Conservation (phyloP, 2,113 vertebrate species). For the Pedetes capensis region DNA sequence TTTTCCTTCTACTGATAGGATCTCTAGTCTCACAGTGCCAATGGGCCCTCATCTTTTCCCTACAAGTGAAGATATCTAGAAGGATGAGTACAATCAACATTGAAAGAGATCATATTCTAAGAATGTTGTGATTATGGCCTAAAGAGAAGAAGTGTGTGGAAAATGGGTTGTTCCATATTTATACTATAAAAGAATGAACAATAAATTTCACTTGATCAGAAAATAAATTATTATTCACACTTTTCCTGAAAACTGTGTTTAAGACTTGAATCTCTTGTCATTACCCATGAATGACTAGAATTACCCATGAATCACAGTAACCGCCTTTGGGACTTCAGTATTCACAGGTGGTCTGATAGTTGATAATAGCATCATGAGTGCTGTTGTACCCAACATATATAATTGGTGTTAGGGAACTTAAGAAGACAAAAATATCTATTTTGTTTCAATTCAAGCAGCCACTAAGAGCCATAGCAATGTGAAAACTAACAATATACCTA, state of each 20-base stretch:
- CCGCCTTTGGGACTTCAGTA: not conserved
- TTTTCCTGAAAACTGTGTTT: not conserved
- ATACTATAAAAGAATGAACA: not conserved
- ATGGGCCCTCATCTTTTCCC: not conserved
- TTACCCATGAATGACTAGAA: no score
- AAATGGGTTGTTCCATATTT: not conserved
- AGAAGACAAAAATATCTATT: not conserved
- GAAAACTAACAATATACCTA: not conserved
- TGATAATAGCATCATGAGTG: not conserved
- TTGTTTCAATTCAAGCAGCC: not conserved
- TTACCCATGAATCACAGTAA: not conserved
- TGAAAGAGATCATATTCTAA: not conserved
- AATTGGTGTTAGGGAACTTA: not conserved
- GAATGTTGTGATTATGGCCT: not conserved
- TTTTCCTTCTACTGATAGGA: not conserved
- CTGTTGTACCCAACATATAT: not conserved
- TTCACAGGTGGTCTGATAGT: not conserved
- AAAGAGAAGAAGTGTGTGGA: not conserved
- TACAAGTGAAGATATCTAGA: not conserved
- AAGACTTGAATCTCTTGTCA: not conserved
- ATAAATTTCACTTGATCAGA: not conserved
- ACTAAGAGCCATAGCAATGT: not conserved
- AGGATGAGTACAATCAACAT: not conserved
- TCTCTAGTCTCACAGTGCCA: not conserved
- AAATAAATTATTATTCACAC: not conserved